These are phyloP conservation scores for Gnatocerus cornutus DNA, from an alignment of 2,888 invertebrate species.

Conservation along the genomic window DNA sequence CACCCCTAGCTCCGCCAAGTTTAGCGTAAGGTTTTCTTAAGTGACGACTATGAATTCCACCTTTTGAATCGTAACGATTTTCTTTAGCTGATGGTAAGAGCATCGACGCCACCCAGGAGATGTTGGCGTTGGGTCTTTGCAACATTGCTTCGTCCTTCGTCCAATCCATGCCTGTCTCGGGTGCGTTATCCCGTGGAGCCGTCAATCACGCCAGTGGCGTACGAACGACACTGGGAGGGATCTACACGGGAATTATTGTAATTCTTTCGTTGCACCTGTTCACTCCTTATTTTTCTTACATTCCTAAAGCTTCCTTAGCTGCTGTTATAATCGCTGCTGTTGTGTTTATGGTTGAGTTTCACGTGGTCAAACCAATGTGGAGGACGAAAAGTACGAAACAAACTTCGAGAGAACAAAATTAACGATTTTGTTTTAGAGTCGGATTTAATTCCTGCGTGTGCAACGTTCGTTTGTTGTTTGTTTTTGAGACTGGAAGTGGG, in stretches of 20 bases:
- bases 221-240: slow-evolving; percentile 78
- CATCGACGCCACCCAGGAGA: slow-evolving; percentile 82
- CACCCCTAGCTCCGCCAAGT: too few relatives aligned
- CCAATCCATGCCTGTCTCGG: slow-evolving; percentile 79
- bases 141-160: slow-evolving; percentile 81
- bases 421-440: slow-evolving; percentile 72
- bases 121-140: slow-evolving; percentile 78
- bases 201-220: slow-evolving; percentile 84
- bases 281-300: slow-evolving; percentile 79
- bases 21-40: too few relatives aligned
- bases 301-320: slow-evolving; percentile 79
- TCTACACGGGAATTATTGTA: slow-evolving; percentile 76
- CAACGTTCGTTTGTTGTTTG: slow-evolving; percentile 79
- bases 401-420: slow-evolving; percentile 4
- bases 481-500: slow-evolving; percentile 79
- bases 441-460: slow-evolving; percentile 78
- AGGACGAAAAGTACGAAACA: slow-evolving; percentile 75
- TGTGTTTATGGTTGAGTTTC: slow-evolving; percentile 79
- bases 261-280: slow-evolving; percentile 75
- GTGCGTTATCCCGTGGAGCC: slow-evolving; percentile 77
- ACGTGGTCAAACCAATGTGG: slow-evolving; percentile 79
- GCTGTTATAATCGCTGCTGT: slow-evolving; percentile 84
- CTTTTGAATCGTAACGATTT: neutral
- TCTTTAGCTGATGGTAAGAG: slow-evolving; percentile 74
- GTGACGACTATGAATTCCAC: too few relatives aligned